phyloP scores from a whole-genome alignment of 2,113 vertebrate genomes.

The Trichechus manatus region DNA sequence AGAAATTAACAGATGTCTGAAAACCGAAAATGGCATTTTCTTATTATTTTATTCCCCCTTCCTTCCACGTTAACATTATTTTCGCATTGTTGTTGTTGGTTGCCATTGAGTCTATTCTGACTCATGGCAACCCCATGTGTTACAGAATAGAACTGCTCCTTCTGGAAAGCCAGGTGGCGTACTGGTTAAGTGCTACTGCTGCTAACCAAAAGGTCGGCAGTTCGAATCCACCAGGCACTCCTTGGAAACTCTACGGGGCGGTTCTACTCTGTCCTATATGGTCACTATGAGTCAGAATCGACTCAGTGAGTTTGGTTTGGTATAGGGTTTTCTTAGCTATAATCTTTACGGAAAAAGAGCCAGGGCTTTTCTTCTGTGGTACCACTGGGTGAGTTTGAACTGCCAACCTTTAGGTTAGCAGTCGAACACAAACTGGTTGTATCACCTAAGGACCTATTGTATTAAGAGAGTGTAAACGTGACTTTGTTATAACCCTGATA shows the following conservation, averaged over 20 bases:
- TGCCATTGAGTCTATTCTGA: neutral
- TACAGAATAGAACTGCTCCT: neutral
- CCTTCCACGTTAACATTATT: neutral
- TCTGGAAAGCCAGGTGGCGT: too few relatives aligned
- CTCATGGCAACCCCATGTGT: neutral
- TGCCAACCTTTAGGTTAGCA: neutral
- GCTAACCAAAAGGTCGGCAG: too few relatives aligned
- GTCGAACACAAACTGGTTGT: neutral
- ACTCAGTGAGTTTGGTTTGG: too few relatives aligned
- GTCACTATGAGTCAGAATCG: too few relatives aligned
- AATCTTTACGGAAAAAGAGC: neutral
- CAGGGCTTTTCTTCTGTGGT: neutral
- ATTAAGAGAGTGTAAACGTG: neutral
- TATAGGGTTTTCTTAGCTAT: neutral
- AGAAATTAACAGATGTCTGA: neutral
- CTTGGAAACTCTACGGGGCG: too few relatives aligned
- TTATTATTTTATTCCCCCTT: neutral
- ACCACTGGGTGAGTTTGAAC: neutral
- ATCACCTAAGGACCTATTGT: neutral
- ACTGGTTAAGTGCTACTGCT: too few relatives aligned
- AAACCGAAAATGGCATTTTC: neutral
- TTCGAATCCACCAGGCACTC: too few relatives aligned
- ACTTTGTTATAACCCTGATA: neutral
- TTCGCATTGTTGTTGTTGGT: neutral
- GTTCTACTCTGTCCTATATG: too few relatives aligned